A percentile compares a stretch with the other conserved stretches of the same genome.
phyloP scores from a whole-genome alignment of 2,888 invertebrate genomes.

The Deroplatys truncata region DNA sequence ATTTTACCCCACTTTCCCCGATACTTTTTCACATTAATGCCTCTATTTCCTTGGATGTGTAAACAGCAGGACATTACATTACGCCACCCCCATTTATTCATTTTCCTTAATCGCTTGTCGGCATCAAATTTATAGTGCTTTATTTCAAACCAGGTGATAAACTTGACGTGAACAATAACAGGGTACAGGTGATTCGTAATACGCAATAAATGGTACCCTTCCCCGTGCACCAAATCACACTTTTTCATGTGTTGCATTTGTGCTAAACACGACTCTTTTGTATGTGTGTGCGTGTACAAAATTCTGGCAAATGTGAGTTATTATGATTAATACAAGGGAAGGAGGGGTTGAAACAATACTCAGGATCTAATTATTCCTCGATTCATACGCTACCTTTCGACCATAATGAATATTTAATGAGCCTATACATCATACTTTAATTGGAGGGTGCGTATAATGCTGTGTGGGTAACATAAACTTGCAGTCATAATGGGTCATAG shows the following conservation, averaged over 20 bases:
- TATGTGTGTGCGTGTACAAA: neutral
- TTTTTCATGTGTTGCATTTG: neutral
- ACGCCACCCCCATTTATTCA: neutral
- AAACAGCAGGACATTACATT: neutral
- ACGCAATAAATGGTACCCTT: neutral
- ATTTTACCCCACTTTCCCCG: neutral
- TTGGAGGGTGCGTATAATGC: neutral
- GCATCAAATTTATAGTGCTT: neutral
- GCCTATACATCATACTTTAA: neutral
- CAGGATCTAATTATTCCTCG: neutral
- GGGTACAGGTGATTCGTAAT: neutral
- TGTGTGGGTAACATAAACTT: neutral
- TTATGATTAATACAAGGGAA: neutral
- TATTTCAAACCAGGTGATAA: neutral
- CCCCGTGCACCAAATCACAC: neutral
- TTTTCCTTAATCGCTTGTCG: neutral
- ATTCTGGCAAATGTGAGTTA: neutral
- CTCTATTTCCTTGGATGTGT: neutral
- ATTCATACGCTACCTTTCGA: neutral
- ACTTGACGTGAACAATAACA: neutral
- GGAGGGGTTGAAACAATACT: neutral
- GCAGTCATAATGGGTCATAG: neutral
- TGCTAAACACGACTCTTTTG: neutral
- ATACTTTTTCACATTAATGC: neutral
- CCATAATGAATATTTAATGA: slow-evolving; percentile 5